Evolutionary conservation across 2,113 vertebrate genomes (phyloP).

Genomic region (Bubo blakistoni): DNA sequence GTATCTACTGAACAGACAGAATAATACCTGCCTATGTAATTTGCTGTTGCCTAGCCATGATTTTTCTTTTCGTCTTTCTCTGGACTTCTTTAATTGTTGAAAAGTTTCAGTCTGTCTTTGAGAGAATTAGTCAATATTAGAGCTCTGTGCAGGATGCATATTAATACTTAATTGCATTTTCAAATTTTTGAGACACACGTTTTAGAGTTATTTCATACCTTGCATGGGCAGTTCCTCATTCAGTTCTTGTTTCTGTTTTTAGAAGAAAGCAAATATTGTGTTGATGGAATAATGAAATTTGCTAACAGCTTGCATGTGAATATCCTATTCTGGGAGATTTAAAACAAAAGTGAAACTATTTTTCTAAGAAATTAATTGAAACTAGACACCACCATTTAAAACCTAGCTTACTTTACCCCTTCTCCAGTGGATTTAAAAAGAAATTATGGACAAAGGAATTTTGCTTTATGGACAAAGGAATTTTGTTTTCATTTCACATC

Average conservation of each 20-base stretch:
- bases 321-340: neutral
- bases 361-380: neutral
- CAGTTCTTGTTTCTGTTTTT: neutral
- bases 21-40: neutral
- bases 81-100: neutral
- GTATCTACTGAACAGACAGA: neutral
- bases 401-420: neutral
- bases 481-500: neutral
- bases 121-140: neutral
- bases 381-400: neutral
- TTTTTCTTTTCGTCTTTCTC: neutral
- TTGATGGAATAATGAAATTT: neutral
- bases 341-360: neutral
- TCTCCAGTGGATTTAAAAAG: neutral
- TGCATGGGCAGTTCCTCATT: neutral
- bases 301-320: neutral
- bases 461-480: neutral
- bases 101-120: neutral
- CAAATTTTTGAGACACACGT: neutral
- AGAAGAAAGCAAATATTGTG: neutral
- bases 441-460: neutral
- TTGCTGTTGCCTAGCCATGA: neutral
- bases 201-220: neutral
- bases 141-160: neutral
- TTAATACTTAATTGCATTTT: neutral